phyloP scores from a whole-genome alignment of 2,797 vertebrate genomes.

The Pipistrellus pygmaeus region DNA sequence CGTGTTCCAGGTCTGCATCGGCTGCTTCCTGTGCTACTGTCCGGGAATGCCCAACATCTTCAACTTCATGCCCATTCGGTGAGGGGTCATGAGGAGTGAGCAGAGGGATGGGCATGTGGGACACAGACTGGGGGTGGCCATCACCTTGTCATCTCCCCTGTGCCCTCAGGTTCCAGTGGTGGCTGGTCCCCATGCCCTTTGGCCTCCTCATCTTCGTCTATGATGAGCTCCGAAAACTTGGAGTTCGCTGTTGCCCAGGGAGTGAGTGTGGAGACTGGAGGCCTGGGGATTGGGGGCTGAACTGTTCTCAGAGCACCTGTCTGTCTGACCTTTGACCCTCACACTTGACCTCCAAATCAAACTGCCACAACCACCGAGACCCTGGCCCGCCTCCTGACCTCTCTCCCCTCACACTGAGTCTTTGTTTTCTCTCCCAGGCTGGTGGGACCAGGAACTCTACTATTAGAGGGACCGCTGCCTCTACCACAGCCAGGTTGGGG shows the following conservation, averaged over 20 bases:
- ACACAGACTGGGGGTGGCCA: background rate
- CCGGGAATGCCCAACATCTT: slow-evolving; percentile 95
- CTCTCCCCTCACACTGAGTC: background rate
- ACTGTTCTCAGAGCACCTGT: background rate
- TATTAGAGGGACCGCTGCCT: slow-evolving; percentile 84
- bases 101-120: background rate
- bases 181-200: slow-evolving; percentile 92
- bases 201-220: slow-evolving; percentile 94
- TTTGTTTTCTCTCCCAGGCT: slow-evolving; percentile 86
- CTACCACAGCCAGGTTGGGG: background rate
- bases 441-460: slow-evolving; percentile 94
- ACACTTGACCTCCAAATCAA: background rate
- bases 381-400: background rate
- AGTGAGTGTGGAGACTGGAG: slow-evolving; percentile 87
- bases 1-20: slow-evolving; percentile 92
- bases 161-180: slow-evolving; percentile 92
- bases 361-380: background rate
- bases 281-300: fast-evolving
- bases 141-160: background rate
- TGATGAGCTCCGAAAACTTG: slow-evolving; percentile 93
- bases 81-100: slow-evolving; percentile 36
- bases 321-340: background rate
- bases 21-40: slow-evolving; percentile 95
- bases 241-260: slow-evolving; percentile 92
- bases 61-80: slow-evolving; percentile 96